Evolutionary conservation across 2,113 vertebrate species (phyloP), one percentile per base, ranked within the genome.

Genomic region (Phylloscopus trochiloides): DNA sequence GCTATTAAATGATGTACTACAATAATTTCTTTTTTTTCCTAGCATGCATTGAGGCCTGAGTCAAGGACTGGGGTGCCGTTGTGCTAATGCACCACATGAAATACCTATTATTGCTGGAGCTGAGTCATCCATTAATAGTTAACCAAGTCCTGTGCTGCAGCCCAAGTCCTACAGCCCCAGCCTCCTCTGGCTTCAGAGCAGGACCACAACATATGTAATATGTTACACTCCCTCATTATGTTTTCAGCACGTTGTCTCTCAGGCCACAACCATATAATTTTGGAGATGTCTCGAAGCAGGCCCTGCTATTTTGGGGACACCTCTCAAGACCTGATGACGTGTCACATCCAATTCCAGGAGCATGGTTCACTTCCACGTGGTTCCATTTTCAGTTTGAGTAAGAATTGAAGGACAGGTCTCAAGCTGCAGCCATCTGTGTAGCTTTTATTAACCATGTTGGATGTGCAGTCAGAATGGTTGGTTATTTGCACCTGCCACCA

Each of bases 121-220:
- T 96, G 96, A 96, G 75, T 95, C 96, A 97, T 86, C 43, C 57
- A 67, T 96, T 97, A 96, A 96, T 94, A 88, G 94, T 96, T 96
- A 97, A 96, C 94, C 68, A 88, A 88, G 88, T 43, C 59, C 85
- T 71, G 65, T 17, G 34, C 70, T 86, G 76, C 45, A 55, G 65
- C 85, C 38, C 2, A 15, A 89, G 84, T 75, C 54, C 94, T 96
- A 52, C 91, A 88, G 1, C 82, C 36, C 76, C 58, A 75, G n/a
- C 57, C 65, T 86, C 40, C 62, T 71, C 51, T 51, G 78, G 40
- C 81, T 88, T 88, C 32, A 31, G 74, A 89, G 71, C 63, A 87
- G 93, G 88, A 91, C 89, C 80, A 75, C 83, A 92, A 72, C 80
- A 81, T 8, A 21, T 75, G 79, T 74, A 34, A 29, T 36, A 68